Evolutionary conservation across 2,797 vertebrate species (phyloP).

Genomic region (Megaceryle alcyon): DNA sequence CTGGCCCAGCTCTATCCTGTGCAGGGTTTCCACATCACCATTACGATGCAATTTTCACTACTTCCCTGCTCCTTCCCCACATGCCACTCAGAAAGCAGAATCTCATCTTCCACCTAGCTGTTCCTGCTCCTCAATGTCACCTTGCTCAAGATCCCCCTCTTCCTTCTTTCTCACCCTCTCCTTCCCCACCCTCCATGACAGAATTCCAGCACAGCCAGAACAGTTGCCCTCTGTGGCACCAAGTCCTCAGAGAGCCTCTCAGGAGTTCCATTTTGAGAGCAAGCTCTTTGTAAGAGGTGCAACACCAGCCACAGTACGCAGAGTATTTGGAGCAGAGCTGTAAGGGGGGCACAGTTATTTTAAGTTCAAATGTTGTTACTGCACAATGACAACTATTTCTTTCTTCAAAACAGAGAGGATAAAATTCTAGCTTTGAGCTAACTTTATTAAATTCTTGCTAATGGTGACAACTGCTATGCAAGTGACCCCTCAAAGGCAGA

Average conservation of each 20-base stretch:
- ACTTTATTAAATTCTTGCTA: not conserved
- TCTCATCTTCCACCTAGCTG: not conserved
- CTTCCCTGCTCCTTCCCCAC: not conserved
- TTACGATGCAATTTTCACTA: constrained; percentile 25
- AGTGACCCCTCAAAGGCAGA: not conserved
- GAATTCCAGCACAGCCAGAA: not conserved
- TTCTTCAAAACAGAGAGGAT: not conserved
- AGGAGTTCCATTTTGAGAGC: not conserved
- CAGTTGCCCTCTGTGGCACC: not conserved
- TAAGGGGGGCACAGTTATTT: constrained; percentile 9
- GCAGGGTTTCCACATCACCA: constrained; percentile 5
- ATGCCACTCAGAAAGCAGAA: not conserved
- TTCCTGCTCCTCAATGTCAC: constrained; percentile 6
- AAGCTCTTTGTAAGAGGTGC: not conserved
- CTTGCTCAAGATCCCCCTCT: not conserved
- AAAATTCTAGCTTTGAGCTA: not conserved
- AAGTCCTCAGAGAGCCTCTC: not conserved
- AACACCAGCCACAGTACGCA: not conserved
- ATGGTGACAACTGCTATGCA: not conserved
- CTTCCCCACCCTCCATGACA: not conserved
- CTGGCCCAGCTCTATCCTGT: constrained; percentile 31
- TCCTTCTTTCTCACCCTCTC: not conserved
- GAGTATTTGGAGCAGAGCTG: not conserved
- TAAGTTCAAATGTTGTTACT: not conserved
- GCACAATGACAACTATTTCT: not conserved